Evolutionary conservation across 2,888 invertebrate genomes (phyloP).

Genomic region (Thereva nobilitata): DNA sequence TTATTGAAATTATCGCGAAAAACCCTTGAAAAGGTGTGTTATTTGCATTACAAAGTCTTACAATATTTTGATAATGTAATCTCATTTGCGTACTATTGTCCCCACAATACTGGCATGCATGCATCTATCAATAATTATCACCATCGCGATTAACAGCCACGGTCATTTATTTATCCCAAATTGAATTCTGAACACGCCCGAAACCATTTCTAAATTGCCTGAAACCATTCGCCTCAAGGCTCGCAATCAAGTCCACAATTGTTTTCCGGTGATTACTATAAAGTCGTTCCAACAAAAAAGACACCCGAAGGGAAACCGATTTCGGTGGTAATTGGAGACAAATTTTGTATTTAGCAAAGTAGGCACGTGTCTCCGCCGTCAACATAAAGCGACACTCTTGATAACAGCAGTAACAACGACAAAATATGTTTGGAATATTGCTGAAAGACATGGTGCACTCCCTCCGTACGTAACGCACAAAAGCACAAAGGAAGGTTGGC

Average conservation of each 20-base stretch:
- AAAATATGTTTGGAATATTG: neutral
- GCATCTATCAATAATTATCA: too few species aligned
- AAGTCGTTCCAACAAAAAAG: neutral
- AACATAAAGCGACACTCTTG: conserved; percentile 36
- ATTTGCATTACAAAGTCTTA: too few species aligned
- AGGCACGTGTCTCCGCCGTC: conserved; percentile 33
- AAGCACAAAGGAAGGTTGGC: neutral
- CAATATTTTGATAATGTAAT: too few species aligned
- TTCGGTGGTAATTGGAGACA: conserved; percentile 35
- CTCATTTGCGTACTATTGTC: too few species aligned
- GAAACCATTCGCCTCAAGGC: neutral
- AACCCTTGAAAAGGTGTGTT: too few species aligned
- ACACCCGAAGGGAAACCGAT: conserved; percentile 1
- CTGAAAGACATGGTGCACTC: conserved; percentile 4
- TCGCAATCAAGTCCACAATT: neutral
- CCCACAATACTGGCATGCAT: too few species aligned
- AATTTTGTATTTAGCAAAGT: conserved; percentile 34
- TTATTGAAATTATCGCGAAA: too few species aligned
- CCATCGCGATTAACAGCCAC: too few species aligned
- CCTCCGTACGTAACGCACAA: neutral
- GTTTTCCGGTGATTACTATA: conserved; percentile 15
- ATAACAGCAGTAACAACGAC: conserved; percentile 20
- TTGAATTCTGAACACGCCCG: too few species aligned
- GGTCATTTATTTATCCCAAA: too few species aligned
- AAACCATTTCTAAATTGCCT: neutral